Base-by-base conservation (phyloP, 2,888 invertebrate species). In the Orgyia antiqua region DNA sequence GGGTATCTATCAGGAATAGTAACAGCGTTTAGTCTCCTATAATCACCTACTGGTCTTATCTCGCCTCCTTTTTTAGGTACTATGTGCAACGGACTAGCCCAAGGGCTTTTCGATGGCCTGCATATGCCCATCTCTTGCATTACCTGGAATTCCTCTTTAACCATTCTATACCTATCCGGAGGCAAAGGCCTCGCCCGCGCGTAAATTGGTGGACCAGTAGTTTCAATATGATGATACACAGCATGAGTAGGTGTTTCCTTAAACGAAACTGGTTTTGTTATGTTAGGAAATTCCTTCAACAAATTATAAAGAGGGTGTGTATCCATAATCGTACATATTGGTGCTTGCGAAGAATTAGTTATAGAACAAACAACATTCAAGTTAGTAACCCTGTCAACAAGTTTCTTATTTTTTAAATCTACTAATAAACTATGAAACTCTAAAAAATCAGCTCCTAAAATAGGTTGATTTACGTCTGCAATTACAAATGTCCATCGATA, bases 71-170 rank as follows among this genome's bases (percentile, higher is more conserved):
- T 53, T 10, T 50, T 51, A 0, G 29, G 17, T 2, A 51, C 50
- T 0, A 47, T 29, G 11, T 48, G 48, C 0, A 47, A 24, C 1
- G 42, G 77, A 24, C 58, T 67, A 0, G 73, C 51, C 72, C 69
- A 79, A 2, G 51, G 41, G 19, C 70, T 70, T 3, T 57, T 61
- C 0, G 74, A 77, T 0, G 69, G 75, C 2, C 72, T 49, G 17
- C 69, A 69, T 7, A 78, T 69, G 0, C 72, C 78, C n/a, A n/a
- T n/a, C n/a, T n/a, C n/a, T n/a, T n/a, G n/a, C n/a, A n/a, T n/a
- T n/a, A n/a, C n/a, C n/a, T 24, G 10, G 11, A 29, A 29, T 19
- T 29, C 29, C 8, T 29, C 21, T 2, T 10, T 9, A 0, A 29
- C 13, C 21, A 15, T 29, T 0, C 27, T 17, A 9, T 68, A 58